Base-by-base conservation (phyloP, 2,113 vertebrate genomes). In the Melanocharis versteri region DNA sequence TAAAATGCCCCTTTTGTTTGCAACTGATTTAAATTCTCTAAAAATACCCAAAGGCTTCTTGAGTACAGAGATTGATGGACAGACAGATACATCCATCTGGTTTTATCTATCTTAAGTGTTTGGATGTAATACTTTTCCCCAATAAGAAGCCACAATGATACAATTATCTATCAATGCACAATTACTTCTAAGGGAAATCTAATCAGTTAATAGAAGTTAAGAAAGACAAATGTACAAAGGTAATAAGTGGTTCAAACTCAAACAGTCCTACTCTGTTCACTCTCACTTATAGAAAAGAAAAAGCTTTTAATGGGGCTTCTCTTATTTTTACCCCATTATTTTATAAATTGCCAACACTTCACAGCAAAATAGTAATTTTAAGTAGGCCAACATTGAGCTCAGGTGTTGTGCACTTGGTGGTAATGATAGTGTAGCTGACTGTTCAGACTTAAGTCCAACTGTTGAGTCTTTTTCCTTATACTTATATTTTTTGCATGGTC, bases 321-420 rank as follows among this genome's bases (percentile, higher is more conserved):
- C 93, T 94, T 96, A 93, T 96, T 97, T 97, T 97, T 95, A 97
- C 89, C 82, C 96, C 97, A 94, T 95, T 83, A 93, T 97, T 98
- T 98, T 97, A 97, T 97, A 98, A 98, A 98, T 97, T 97, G 95
- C 95, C 93, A 97, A 96, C 96, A 77, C 96, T 97, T 97, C 96
- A 97, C 96, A 97, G 96, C 96, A 98, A 76, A 98, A 98, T 96
- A 98, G 94, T 97, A 97, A 98, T 98, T 98, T 98, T 96, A 95
- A 97, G 95, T 95, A 97, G 97, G 95, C 90, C 95, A 96, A 96
- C 92, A 96, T 45, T 79, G 58, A 97, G 79, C 90, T 96, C 94
- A 85, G 95, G 91, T 97, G 97, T 97, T 98, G 97, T 96, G 95
- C 93, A 83, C 97, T 96, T 96, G 80, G 62, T 96, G 76, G 96